phyloP scores from a whole-genome alignment of 2,113 vertebrate genomes.

The Marcusenius ussheri region DNA sequence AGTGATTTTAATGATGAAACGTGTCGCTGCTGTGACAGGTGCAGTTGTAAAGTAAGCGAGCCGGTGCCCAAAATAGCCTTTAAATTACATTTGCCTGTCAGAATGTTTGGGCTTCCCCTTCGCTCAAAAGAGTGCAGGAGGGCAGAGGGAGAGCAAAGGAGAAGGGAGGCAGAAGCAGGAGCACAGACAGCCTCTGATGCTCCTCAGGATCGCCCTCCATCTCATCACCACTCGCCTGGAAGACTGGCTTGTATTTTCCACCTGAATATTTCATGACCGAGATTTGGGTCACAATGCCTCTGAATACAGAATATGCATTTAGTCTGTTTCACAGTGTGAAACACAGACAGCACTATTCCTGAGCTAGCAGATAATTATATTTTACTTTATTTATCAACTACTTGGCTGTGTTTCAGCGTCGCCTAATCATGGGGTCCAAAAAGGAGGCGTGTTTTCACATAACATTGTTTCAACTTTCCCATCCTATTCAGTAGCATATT shows the following conservation, averaged over 20 bases:
- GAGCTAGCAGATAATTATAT: neutral
- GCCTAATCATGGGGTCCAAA: neutral
- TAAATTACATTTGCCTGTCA: neutral
- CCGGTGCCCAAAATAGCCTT: neutral
- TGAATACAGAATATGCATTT: neutral
- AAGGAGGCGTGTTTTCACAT: neutral
- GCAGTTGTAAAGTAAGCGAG: neutral
- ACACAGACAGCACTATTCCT: neutral
- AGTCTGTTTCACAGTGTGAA: neutral
- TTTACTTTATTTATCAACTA: neutral
- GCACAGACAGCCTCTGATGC: neutral
- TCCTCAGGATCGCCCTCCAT: neutral
- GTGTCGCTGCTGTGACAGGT: neutral
- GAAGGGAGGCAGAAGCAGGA: neutral
- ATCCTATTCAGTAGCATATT: neutral
- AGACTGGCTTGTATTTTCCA: neutral
- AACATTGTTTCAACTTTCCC: neutral
- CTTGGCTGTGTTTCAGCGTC: neutral
- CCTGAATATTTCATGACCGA: slow-evolving; percentile 3
- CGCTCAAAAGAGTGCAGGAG: neutral
- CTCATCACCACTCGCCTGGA: neutral
- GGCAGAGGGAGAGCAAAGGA: neutral
- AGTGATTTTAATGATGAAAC: slow-evolving; percentile 2
- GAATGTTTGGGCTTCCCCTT: neutral
- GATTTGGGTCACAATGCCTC: slow-evolving; percentile 3